Percentiles rank a stretch among this genome's conserved stretches.
Evolutionary conservation across 2,888 invertebrate genomes (phyloP).

Genomic region (Synanthedon tipuliformis): DNA sequence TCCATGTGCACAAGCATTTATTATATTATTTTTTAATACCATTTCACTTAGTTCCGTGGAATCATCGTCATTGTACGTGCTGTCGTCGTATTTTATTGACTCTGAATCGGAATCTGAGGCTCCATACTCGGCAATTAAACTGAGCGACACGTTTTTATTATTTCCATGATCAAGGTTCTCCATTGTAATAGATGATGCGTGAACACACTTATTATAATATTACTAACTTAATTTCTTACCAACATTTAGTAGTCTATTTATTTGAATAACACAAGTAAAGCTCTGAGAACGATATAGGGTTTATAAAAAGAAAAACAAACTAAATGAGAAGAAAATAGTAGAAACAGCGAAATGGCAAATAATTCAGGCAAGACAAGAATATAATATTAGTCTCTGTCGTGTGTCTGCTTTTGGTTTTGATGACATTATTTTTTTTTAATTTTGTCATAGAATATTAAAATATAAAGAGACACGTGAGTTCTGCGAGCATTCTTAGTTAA

Average conservation of each 20-base stretch:
- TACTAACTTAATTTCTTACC: conserved; percentile 6
- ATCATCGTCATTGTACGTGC: conserved; percentile 43
- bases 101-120: conserved; percentile 57
- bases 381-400: no score
- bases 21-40: conserved; percentile 64
- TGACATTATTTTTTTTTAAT: no score
- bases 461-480: no score
- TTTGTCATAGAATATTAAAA: no score
- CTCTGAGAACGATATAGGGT: background rate
- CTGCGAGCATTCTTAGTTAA: no score
- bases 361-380: background rate
- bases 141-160: conserved; percentile 61
- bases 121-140: conserved; percentile 59
- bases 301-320: background rate
- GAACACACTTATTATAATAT: conserved; percentile 8
- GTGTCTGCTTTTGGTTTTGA: no score
- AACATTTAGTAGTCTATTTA: background rate
- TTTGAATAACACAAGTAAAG: background rate
- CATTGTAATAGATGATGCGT: conserved; percentile 34
- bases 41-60: conserved; percentile 55
- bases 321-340: background rate
- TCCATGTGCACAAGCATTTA: conserved; percentile 63
- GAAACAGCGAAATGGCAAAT: background rate
- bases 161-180: conserved; percentile 51
- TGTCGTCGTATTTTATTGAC: conserved; percentile 34